A percentile compares a stretch with the other conserved stretches of the same genome.
Conservation (phyloP, 92 coral and sea anemone genomes). For the Phymanthus crucifer region DNA sequence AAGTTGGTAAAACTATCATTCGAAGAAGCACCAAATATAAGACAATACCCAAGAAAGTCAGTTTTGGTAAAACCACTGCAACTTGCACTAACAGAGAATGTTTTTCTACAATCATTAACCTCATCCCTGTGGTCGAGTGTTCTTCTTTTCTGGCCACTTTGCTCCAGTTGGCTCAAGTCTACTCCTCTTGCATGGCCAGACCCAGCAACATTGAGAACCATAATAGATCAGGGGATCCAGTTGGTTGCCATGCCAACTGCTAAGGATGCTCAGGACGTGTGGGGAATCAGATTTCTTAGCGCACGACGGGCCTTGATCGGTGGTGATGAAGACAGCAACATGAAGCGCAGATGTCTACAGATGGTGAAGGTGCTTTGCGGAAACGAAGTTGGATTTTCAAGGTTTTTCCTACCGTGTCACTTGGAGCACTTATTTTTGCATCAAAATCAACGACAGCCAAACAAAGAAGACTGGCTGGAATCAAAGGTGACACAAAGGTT, state of each 20-base stretch:
- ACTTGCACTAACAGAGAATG: neutral
- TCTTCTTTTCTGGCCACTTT: conserved; percentile 66
- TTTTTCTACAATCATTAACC: conserved; percentile 52
- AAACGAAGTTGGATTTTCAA: conserved; percentile 71
- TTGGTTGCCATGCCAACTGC: conserved; percentile 63
- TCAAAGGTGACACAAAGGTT: conserved; percentile 54
- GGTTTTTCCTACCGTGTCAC: conserved; percentile 55
- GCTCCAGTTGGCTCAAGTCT: conserved; percentile 69
- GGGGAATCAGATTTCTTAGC: conserved; percentile 62
- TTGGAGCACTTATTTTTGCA: conserved; percentile 72
- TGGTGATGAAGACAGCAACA: conserved; percentile 37
- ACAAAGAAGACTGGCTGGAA: conserved; percentile 60
- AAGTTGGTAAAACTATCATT: neutral
- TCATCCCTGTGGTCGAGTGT: conserved; percentile 66
- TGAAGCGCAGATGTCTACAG: conserved; percentile 64
- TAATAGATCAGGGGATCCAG: conserved; percentile 63
- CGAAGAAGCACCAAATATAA: conserved; percentile 2
- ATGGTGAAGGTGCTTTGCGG: conserved; percentile 68
- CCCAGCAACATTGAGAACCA: conserved; percentile 30
- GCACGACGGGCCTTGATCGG: conserved; percentile 61
- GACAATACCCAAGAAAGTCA: conserved; percentile 25
- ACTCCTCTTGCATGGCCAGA: conserved; percentile 62
- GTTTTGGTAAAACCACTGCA: conserved; percentile 31
- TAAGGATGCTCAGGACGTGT: conserved; percentile 50
- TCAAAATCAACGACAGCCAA: conserved; percentile 60